Base-by-base conservation (phyloP, 1,140 invertebrate genomes). In the Scaptomyza pallida region DNA sequence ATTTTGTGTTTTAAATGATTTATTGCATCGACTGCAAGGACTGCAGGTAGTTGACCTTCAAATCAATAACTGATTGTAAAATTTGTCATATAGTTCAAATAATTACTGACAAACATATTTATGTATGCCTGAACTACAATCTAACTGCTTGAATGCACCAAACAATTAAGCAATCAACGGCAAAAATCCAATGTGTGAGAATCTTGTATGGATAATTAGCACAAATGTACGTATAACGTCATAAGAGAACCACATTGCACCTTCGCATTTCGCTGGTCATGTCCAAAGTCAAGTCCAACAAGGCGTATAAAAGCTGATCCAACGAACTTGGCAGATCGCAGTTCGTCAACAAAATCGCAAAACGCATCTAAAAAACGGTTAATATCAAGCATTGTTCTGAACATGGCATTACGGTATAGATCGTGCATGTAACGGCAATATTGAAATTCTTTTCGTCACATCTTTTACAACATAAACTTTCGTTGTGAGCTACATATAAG, bases 201-300 rank as follows among this genome's bases (percentile, higher is more conserved):
- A 86, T 86, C 83, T 86, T 82, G 82, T 78, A 78, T 72, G 50
- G 75, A 48, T 70, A 86, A 86, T 86, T 86, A 86, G 48, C 82
- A 86, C 82, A 78, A 74, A 51, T 74, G 43, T 81, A 68, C 65
- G 16, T 62, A 17, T 50, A 21, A 56, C 67, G 73, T 77, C 57
- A 86, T 73, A 81, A 81, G 62, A 86, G 71, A 80, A 70, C 64
- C 70, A 69, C 51, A 81, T 75, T 63, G 60, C 55, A 60, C 35
- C 17, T 16, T 45, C 78, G 65, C 52, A 80, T 69, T 57, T 72
- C n/a, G 44, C 35, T 60, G 59, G 6, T 59, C 55, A 71, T 41
- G 65, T 67, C 68, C 47, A 56, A 76, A 68, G 68, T 78, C 67
- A 15, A 57, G 44, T 59, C 51, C 51, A 61, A 50, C 55, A 21